Percentiles rank a stretch among this genome's conserved stretches.
phyloP scores from a whole-genome alignment of 2,797 vertebrate genomes.

The Paratrypauchen microcephalus region DNA sequence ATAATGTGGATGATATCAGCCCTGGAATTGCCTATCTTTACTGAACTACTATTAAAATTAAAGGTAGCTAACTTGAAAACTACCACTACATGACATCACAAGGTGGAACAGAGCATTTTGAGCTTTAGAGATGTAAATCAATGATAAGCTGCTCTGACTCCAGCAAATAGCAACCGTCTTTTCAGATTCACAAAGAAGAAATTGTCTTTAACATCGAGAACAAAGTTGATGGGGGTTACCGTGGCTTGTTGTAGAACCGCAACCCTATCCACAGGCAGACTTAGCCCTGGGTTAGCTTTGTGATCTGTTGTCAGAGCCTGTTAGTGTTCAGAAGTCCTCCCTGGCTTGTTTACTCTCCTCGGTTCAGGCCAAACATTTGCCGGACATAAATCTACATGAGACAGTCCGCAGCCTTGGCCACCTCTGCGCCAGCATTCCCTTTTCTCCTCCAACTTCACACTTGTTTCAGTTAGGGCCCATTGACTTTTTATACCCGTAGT shows the following conservation, averaged over 20 bases:
- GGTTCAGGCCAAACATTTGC: constrained; percentile 34
- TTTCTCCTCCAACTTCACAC: constrained; percentile 59
- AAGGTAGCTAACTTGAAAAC: no score
- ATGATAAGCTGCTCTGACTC: constrained; percentile 47
- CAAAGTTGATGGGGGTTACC: constrained; percentile 23
- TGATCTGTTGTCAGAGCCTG: constrained; percentile 48
- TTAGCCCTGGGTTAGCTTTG: constrained; percentile 40
- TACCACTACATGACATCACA: no score
- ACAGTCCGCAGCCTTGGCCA: constrained; percentile 46
- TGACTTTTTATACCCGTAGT: constrained; percentile 63
- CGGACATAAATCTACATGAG: constrained; percentile 56
- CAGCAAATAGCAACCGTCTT: constrained; percentile 41
- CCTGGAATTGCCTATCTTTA: no score
- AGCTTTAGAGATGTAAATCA: no score
- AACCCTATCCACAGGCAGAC: constrained; percentile 35
- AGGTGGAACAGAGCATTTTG: no score
- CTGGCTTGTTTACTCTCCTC: constrained; percentile 45
- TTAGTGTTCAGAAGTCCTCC: constrained; percentile 39
- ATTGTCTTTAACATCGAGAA: constrained; percentile 35
- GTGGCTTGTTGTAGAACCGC: constrained; percentile 20
- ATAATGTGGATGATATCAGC: no score
- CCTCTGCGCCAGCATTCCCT: constrained; percentile 45
- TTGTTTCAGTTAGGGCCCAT: constrained; percentile 71
- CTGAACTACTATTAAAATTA: no score
- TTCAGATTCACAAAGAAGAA: constrained; percentile 45